Conservation (phyloP, 2,888 invertebrate species). For the Parapristionchus giblindavisi region DNA sequence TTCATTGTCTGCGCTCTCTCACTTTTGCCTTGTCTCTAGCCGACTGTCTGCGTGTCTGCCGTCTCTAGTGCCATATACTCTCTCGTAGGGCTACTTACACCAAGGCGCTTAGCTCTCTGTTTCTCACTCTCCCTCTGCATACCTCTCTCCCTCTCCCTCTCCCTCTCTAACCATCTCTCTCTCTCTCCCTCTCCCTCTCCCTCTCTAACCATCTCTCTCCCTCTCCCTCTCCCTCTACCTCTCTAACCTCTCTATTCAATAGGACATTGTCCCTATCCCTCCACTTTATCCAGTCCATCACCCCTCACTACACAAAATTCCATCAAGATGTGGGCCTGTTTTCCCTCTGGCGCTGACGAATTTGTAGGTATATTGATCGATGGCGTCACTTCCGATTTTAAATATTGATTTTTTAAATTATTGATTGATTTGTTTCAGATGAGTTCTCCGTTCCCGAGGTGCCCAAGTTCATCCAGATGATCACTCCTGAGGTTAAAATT, state of each 20-base stretch:
- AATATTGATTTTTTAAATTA: not conserved
- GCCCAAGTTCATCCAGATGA: conserved; percentile 1
- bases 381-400: not conserved
- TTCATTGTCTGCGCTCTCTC: too few species aligned
- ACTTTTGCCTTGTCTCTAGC: too few species aligned
- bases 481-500: not conserved
- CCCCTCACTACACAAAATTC: too few species aligned
- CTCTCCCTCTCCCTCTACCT: not conserved
- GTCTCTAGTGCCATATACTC: too few species aligned
- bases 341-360: not conserved
- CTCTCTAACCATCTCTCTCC: not conserved
- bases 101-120: not conserved
- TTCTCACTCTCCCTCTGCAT: too few species aligned
- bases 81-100: too few species aligned
- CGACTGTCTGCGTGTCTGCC: too few species aligned
- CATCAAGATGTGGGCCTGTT: not conserved
- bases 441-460: not conserved
- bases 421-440: not conserved
- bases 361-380: not conserved
- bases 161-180: not conserved
- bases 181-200: not conserved
- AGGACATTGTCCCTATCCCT: not conserved
- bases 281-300: too few species aligned
- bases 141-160: too few species aligned
- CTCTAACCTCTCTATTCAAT: not conserved